Evolutionary conservation across 2,797 vertebrate genomes (phyloP).

Genomic region (Chlorospingus semifuscus): DNA sequence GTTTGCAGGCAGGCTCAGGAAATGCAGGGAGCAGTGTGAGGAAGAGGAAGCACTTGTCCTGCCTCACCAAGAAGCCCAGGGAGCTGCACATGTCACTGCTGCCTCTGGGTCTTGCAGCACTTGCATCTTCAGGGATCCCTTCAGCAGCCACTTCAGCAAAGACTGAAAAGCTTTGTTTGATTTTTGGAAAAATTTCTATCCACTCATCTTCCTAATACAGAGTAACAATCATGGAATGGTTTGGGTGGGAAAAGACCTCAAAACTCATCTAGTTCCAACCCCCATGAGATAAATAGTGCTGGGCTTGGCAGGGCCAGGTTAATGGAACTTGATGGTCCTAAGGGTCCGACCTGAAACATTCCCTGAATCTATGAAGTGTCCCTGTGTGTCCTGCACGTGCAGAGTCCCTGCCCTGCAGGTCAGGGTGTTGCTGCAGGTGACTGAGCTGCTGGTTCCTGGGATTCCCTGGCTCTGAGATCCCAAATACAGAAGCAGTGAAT

Average conservation of each 20-base stretch:
- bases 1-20: neutral
- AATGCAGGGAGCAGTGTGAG: neutral
- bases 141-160: neutral
- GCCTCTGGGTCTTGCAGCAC: neutral
- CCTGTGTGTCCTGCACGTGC: neutral
- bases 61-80: neutral
- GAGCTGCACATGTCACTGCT: neutral
- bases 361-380: neutral
- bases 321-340: neutral
- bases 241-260: neutral
- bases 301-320: neutral
- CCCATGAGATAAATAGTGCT: fast-evolving
- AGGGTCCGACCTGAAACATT: neutral
- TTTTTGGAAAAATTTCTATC: neutral
- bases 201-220: neutral
- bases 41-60: neutral
- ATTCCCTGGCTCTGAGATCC: neutral
- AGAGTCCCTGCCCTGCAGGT: neutral
- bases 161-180: neutral
- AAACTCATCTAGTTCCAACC: neutral
- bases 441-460: neutral
- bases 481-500: neutral
- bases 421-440: neutral
- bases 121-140: neutral
- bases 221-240: neutral